Evolutionary conservation across 2,888 invertebrate species (phyloP).

Genomic region (Eupithecia exiguata): DNA sequence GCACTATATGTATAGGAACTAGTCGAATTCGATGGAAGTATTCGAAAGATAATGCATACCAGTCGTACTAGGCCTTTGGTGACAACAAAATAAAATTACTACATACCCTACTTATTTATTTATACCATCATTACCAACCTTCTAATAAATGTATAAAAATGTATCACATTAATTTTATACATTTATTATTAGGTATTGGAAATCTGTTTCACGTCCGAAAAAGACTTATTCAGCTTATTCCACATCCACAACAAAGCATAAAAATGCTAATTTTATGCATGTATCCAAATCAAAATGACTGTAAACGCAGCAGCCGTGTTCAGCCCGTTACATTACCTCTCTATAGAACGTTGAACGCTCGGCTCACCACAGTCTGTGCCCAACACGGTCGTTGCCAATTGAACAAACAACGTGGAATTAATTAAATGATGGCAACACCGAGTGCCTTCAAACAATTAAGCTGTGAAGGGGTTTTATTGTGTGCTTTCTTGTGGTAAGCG

Average conservation of each 20-base stretch:
- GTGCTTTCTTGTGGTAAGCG: slow-evolving; percentile 7
- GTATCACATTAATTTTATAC: too few species aligned
- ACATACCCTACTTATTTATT: too few species aligned
- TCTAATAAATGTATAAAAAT: too few species aligned
- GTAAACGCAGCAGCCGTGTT: neutral
- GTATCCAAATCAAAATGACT: neutral
- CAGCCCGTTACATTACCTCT: neutral
- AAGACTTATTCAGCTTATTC: neutral
- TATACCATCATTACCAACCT: too few species aligned
- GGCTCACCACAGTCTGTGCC: slow-evolving; percentile 13
- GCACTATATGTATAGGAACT: too few species aligned
- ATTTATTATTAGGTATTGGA: too few species aligned
- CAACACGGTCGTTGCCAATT: slow-evolving; percentile 17
- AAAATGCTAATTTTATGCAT: neutral
- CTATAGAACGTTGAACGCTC: neutral
- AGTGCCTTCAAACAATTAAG: slow-evolving; percentile 16
- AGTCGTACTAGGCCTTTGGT: too few species aligned
- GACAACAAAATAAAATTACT: too few species aligned
- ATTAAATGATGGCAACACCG: slow-evolving; percentile 26
- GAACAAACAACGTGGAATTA: slow-evolving; percentile 30
- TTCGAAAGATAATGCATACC: too few species aligned
- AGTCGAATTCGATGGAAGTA: too few species aligned
- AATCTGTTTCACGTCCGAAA: neutral
- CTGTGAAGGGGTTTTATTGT: slow-evolving; percentile 18
- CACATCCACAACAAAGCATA: slow-evolving; percentile 2